Base-by-base conservation (phyloP, 2,888 invertebrate genomes). In the Yponomeuta plumbellus region DNA sequence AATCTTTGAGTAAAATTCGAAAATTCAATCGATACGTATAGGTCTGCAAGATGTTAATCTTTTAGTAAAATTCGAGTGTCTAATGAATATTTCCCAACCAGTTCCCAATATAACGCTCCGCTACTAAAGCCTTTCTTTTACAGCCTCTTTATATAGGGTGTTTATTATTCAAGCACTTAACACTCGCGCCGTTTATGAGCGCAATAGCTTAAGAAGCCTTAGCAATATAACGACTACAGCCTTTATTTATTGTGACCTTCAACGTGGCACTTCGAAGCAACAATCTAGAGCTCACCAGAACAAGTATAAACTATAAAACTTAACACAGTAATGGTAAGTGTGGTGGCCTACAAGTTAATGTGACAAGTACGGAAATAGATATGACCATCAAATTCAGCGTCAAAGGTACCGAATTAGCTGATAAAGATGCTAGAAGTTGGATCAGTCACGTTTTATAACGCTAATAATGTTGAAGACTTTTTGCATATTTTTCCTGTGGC, bases 141-240 rank as follows among this genome's bases (percentile, higher is more conserved):
- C 6, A 52, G 44, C 44, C 44, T 11, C 13, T 44, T 44, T 44
- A 44, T 44, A 44, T 2, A 10, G 44, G 21, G 44, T 63, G 40
- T 63, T 63, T 63, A 63, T 63, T 40, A 63, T 63, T 11, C 40
- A 21, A 40, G 63, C 63, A 63, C 63, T 22, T 62, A 62, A 62
- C 62, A 62, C 62, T 20, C n/a, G 23, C 59, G 23, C 58, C 58
- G 58, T 61, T 61, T 61, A 61, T 61, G 34, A 61, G 26, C 23
- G 61, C 61, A 23, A 61, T 61, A 61, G 61, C 61, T 61, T 61
- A 61, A 61, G 26, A 61, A 61, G 61, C 34, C 26, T n/a, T 23
- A 61, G 21, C 59, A 52, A 34, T 34, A 34, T 34, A 34, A 34
- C 34, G 34, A 34, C 34, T 34, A 8, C 34, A 5, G 5, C 5